Evolutionary conservation across 2,888 invertebrate genomes (phyloP).

Genomic region (Lepidocyrtoides sp.): DNA sequence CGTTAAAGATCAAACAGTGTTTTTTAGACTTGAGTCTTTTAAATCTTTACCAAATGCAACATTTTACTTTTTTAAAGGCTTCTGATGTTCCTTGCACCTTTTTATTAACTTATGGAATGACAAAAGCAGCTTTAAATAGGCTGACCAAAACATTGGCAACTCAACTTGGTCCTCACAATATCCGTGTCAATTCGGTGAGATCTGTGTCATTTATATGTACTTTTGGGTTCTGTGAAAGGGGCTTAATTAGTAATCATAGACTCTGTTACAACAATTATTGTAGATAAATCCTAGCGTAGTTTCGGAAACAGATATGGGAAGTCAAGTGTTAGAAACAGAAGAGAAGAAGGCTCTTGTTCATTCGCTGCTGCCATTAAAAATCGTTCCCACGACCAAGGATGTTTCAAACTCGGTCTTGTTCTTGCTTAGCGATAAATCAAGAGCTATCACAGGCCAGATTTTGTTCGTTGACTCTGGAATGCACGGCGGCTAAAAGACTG

Average conservation of each 20-base stretch:
- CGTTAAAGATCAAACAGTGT: too few relatives aligned
- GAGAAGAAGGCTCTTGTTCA: constrained; percentile 19
- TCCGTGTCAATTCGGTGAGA: constrained; percentile 78
- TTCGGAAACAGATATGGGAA: constrained; percentile 25
- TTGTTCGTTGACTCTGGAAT: constrained; percentile 95
- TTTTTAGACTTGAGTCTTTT: too few relatives aligned
- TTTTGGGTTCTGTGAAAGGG: too few relatives aligned
- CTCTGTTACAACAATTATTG: too few relatives aligned
- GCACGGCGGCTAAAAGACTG: constrained; percentile 71
- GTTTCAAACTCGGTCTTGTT: constrained; percentile 93
- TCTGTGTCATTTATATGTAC: not conserved
- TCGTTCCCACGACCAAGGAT: constrained; percentile 88
- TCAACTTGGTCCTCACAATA: constrained; percentile 91
- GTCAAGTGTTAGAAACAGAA: constrained; percentile 29
- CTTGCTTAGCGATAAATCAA: constrained; percentile 92
- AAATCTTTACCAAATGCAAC: too few relatives aligned
- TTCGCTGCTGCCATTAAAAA: constrained; percentile 85
- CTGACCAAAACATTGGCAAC: constrained; percentile 94
- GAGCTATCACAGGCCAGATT: constrained; percentile 93
- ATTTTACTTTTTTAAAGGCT: constrained; percentile 84
- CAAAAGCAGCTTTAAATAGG: constrained; percentile 96
- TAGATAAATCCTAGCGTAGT: constrained; percentile 49
- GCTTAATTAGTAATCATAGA: not conserved
- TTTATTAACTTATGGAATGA: constrained; percentile 94
- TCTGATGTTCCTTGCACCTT: constrained; percentile 90